Conservation (phyloP, 1,140 invertebrate species). For the Trissolcus basalis region DNA sequence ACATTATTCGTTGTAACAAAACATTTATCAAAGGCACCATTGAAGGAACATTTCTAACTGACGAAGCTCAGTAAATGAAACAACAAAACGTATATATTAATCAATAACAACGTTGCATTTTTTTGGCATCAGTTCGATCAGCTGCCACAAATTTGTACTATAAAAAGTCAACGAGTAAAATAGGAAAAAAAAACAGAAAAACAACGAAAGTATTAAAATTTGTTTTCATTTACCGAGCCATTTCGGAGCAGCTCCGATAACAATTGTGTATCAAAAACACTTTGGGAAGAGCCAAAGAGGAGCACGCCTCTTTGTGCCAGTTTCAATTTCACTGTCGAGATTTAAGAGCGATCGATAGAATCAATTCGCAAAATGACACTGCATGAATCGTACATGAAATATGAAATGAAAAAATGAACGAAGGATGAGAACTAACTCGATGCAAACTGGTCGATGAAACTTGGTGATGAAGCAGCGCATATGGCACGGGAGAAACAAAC, state of each 20-base stretch:
- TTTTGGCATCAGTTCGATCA: constrained; percentile 8
- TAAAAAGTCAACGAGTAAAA: constrained; percentile 1
- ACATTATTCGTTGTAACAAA: neutral
- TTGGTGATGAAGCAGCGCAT: no score
- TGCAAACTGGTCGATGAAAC: no score
- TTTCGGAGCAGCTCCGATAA: constrained; percentile 7
- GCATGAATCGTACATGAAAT: no score
- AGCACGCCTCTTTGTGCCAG: no score
- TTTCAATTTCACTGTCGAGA: no score
- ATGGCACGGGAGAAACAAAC: constrained; percentile 38
- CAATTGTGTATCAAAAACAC: constrained; percentile 3
- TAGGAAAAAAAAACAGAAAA: neutral
- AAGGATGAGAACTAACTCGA: no score
- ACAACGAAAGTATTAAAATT: neutral
- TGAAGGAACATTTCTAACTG: constrained; percentile 3
- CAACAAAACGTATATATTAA: neutral
- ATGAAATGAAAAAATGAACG: no score
- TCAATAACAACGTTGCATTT: neutral
- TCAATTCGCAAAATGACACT: no score
- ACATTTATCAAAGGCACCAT: constrained; percentile 15
- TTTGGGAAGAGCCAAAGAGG: neutral
- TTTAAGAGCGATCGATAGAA: no score
- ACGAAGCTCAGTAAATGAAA: constrained; percentile 10
- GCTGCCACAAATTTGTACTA: constrained; percentile 14
- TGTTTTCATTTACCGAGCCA: constrained; percentile 12